Evolutionary conservation across 2,113 vertebrate species (phyloP).

Genomic region (Phrynocephalus versicolor): DNA sequence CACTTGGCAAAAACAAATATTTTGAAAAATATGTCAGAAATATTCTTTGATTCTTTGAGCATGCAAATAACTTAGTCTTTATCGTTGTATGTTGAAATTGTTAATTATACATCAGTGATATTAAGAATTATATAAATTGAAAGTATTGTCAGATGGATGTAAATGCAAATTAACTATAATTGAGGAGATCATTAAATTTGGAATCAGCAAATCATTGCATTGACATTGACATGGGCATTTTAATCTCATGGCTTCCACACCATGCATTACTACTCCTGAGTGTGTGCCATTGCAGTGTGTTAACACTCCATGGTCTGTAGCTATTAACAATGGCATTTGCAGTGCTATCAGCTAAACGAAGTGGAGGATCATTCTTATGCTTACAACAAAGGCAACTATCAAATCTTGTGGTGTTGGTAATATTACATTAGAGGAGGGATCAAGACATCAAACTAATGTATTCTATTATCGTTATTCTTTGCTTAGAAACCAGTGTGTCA

Average conservation of each 20-base stretch:
- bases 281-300: constrained; percentile 66
- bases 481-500: constrained; percentile 7
- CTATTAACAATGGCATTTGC: constrained; percentile 78
- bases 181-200: constrained; percentile 54
- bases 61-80: constrained; percentile 51
- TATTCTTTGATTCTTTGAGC: constrained; percentile 67
- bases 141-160: background rate
- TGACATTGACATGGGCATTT: constrained; percentile 73
- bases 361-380: background rate
- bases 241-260: constrained; percentile 78
- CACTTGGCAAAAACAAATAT: constrained; percentile 55
- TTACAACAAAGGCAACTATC: constrained; percentile 10
- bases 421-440: constrained; percentile 49
- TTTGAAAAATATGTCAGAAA: constrained; percentile 61
- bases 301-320: constrained; percentile 80
- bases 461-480: constrained; percentile 24
- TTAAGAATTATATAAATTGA: constrained; percentile 43
- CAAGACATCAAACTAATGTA: constrained; percentile 9
- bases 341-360: constrained; percentile 66
- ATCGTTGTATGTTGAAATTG: constrained; percentile 38
- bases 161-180: constrained; percentile 13
- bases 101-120: constrained; percentile 50
- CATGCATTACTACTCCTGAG: constrained; percentile 77
- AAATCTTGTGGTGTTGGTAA: background rate
- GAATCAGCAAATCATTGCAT: constrained; percentile 63